phyloP scores from a whole-genome alignment of 1,140 invertebrate genomes.

The Hyposmocoma kahamanoa region DNA sequence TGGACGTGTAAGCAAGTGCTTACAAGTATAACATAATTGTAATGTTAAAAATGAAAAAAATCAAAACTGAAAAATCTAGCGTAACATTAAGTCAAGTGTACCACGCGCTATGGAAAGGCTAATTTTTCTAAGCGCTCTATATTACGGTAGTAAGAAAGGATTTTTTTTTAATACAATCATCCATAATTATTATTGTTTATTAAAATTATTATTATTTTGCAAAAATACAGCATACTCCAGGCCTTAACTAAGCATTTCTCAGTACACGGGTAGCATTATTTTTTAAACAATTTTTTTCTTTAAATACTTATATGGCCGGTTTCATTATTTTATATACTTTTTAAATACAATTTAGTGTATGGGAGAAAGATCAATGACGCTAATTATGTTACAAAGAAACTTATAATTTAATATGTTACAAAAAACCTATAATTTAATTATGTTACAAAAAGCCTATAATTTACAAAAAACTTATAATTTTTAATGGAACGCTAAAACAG shows the following conservation, averaged over 20 bases:
- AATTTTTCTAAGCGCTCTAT: neutral
- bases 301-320: constrained; percentile 37
- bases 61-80: neutral
- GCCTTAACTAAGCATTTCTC: constrained; percentile 21
- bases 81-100: too few species aligned
- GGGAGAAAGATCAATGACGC: too few species aligned
- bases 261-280: constrained; percentile 29
- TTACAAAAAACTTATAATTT: too few species aligned
- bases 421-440: too few species aligned
- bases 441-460: too few species aligned
- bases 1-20: neutral
- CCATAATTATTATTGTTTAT: constrained; percentile 13
- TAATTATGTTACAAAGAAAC: too few species aligned
- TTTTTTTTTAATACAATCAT: too few species aligned
- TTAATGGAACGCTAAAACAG: too few species aligned
- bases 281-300: constrained; percentile 16
- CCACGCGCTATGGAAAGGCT: too few species aligned
- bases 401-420: too few species aligned
- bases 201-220: constrained; percentile 22
- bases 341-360: too few species aligned
- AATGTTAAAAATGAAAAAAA: neutral
- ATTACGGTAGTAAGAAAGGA: constrained; percentile 6
- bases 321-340: constrained; percentile 28
- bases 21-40: constrained; percentile 3
- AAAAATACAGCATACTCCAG: constrained; percentile 33